Conservation (phyloP, 2,113 vertebrate species). For the Phylloscopus trochilus region DNA sequence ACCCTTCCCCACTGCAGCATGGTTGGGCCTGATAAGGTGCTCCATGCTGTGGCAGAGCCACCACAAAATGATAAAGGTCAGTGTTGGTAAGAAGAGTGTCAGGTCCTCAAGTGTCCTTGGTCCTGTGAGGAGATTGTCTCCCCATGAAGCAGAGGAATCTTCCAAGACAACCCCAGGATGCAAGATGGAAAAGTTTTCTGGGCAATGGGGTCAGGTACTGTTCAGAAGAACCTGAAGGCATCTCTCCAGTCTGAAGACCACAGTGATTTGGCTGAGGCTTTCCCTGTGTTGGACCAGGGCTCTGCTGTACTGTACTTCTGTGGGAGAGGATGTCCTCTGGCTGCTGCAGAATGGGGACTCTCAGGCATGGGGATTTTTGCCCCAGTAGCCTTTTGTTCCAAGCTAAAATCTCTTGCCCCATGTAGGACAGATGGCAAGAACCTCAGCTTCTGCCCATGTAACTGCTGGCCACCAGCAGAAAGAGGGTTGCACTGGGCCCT, state of each 20-base stretch:
- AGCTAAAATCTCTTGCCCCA: neutral
- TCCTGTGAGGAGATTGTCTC: neutral
- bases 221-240: neutral
- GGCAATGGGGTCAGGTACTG: too few species aligned
- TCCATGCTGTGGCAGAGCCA: neutral
- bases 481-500: too few species aligned
- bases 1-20: accelerated
- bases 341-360: neutral
- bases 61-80: accelerated
- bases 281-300: too few species aligned
- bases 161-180: accelerated
- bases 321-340: neutral
- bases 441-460: accelerated
- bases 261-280: neutral
- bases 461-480: neutral
- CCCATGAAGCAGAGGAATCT: neutral
- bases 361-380: neutral
- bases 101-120: too few species aligned
- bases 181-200: accelerated
- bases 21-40: accelerated
- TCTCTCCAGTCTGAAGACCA: neutral
- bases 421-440: neutral
- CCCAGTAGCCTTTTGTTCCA: neutral
- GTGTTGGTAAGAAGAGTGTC: neutral
- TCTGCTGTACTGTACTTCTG: too few species aligned